Evolutionary conservation across 1,140 invertebrate genomes (phyloP).

Genomic region (Zaprionus gabonicus): DNA sequence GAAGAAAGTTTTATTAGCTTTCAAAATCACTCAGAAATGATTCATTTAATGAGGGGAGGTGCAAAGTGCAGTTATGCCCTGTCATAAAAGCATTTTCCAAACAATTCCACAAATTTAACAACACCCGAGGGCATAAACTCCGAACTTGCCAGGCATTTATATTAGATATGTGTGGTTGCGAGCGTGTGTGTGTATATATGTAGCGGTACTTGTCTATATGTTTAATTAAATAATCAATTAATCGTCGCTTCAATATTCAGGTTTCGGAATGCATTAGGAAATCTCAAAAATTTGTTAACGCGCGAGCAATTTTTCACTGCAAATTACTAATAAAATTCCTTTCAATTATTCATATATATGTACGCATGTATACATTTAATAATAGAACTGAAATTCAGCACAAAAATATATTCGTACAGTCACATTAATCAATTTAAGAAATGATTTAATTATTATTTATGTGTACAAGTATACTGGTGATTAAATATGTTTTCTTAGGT

Average conservation of each 20-base stretch:
- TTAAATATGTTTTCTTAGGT: too few species aligned
- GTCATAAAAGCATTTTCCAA: slow-evolving; percentile 34
- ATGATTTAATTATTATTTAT: too few species aligned
- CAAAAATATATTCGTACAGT: too few species aligned
- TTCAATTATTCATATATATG: neutral
- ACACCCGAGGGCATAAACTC: slow-evolving; percentile 33
- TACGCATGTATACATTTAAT: neutral
- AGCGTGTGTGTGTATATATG: neutral
- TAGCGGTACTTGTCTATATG: neutral
- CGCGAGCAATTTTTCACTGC: slow-evolving; percentile 21
- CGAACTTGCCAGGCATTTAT: slow-evolving; percentile 24
- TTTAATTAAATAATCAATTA: slow-evolving; percentile 42
- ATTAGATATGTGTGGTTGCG: slow-evolving; percentile 1
- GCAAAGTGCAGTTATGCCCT: slow-evolving; percentile 46
- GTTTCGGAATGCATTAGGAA: slow-evolving; percentile 55
- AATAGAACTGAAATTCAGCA: neutral
- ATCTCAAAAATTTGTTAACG: slow-evolving; percentile 54
- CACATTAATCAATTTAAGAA: too few species aligned
- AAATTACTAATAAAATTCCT: neutral
- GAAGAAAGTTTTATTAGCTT: slow-evolving; percentile 18
- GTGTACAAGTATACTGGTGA: too few species aligned
- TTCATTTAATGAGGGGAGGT: slow-evolving; percentile 58
- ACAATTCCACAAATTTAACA: slow-evolving; percentile 11
- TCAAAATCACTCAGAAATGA: slow-evolving; percentile 25
- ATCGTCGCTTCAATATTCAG: slow-evolving; percentile 48